phyloP scores from a whole-genome alignment of 2,113 vertebrate genomes.

The Otis tarda region DNA sequence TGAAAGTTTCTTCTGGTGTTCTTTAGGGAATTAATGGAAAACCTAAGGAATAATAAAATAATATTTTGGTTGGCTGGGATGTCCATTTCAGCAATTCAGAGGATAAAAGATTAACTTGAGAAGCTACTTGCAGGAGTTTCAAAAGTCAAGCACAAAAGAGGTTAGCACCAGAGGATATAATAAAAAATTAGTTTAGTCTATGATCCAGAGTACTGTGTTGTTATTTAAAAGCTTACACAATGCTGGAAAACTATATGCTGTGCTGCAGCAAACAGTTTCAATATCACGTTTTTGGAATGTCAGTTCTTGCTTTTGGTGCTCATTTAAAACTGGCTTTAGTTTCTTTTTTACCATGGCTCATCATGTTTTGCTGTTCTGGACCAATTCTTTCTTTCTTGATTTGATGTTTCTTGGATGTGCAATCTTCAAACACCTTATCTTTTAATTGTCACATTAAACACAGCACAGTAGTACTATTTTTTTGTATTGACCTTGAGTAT shows the following conservation, averaged over 20 bases:
- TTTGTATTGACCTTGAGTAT: not conserved
- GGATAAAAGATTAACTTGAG: not conserved
- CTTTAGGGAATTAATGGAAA: not conserved
- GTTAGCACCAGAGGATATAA: not conserved
- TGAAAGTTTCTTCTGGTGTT: not conserved
- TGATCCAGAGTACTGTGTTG: not conserved
- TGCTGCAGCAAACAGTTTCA: not conserved
- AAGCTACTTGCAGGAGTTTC: not conserved
- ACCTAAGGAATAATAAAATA: not conserved
- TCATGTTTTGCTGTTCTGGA: not conserved
- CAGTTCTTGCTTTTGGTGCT: not conserved
- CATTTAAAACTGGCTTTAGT: not conserved
- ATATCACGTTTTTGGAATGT: not conserved
- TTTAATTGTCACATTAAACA: not conserved
- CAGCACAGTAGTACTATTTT: not conserved
- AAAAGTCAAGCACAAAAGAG: not conserved
- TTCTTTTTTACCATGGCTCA: slow-evolving; percentile 1
- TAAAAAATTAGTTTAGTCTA: not conserved
- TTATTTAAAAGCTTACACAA: not conserved
- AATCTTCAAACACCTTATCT: not conserved
- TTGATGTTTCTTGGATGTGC: not conserved
- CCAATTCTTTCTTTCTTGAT: not conserved
- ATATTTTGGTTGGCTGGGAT: not conserved
- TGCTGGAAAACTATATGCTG: not conserved
- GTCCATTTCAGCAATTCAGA: not conserved